A percentile compares a stretch with the other conserved stretches of the same genome.
Evolutionary conservation across 2,113 vertebrate genomes (phyloP).

Genomic region (Penelope pileata): DNA sequence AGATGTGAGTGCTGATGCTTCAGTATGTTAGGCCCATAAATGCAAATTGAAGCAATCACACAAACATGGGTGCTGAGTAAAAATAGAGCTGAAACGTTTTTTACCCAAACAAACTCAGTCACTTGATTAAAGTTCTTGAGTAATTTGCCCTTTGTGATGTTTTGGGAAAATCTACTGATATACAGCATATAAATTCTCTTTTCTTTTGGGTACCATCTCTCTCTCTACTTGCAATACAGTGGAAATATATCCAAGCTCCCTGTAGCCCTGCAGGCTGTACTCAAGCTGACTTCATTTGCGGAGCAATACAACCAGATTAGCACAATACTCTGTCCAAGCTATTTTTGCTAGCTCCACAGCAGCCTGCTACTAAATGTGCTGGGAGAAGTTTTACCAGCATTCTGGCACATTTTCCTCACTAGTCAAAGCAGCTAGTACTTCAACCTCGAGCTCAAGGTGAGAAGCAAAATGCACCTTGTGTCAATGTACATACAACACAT

Average conservation of each 20-base stretch:
- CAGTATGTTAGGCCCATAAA: slow-evolving; percentile 38
- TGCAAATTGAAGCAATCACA: slow-evolving; percentile 64
- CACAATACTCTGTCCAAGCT: neutral
- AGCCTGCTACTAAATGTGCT: neutral
- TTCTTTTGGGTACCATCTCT: neutral
- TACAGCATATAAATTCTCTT: neutral
- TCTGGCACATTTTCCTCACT: neutral
- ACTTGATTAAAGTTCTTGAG: slow-evolving; percentile 48
- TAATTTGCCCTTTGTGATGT: slow-evolving; percentile 37
- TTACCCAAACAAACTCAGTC: slow-evolving; percentile 42
- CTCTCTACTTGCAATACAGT: neutral
- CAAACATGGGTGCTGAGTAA: slow-evolving; percentile 16
- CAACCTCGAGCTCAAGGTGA: neutral
- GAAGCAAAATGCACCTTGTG: neutral
- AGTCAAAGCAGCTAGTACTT: neutral
- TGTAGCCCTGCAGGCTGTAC: neutral
- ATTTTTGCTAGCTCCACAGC: neutral
- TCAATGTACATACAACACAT: neutral
- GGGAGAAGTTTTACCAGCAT: neutral
- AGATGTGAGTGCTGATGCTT: slow-evolving; percentile 18
- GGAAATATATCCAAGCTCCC: slow-evolving; percentile 8
- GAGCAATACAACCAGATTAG: neutral
- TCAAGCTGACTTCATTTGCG: neutral
- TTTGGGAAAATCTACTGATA: slow-evolving; percentile 12
- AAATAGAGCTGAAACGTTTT: slow-evolving; percentile 44